Evolutionary conservation across 2,797 vertebrate species (phyloP), one percentile per base, ranked within the genome.

Genomic region (Carduelis carduelis): DNA sequence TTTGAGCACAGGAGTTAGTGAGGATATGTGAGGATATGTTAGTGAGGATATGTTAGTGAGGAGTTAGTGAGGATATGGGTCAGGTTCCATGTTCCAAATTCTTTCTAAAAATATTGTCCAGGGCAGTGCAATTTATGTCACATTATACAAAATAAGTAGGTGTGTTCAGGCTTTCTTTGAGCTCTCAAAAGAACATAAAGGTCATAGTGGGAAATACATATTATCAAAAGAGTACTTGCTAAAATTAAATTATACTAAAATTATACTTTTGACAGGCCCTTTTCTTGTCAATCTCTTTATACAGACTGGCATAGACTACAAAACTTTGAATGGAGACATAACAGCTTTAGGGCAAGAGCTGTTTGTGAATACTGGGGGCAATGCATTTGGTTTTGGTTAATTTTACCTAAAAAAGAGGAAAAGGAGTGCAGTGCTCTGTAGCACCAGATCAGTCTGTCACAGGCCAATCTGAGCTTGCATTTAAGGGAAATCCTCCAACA

Each of bases 401-500:
- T 72, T 35, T 78, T 64, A n/a, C 52, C 61, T 80, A 52, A 72
- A 92, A 74, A 37, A 46, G 18, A 89, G 24, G 64, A 83, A 82
- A 84, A 50, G 24, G 27, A 95, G 23, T 1, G 0, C 26, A 61
- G 39, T 13, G 9, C n/a, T 66, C 23, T 87, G 53, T 43, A 47
- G 26, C 64, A 28, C 41, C 85, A 91, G 59, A 83, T 70, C 56
- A 83, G 47, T 39, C 59, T 94, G 76, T 81, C 37, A 39, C 39
- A 81, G 47, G 30, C 65, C 32, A 81, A 47, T 41, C 35, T 46
- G 55, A 76, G 61, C 26, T 81, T 46, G 15, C 1, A 5, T 88
- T 94, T 72, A 76, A 37, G n/a, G 55, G 70, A 83, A 93, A 79
- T 90, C 83, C 79, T 94, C 69, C 76, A 88, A 46, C 44, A 27